Base-by-base conservation (phyloP, 2,113 vertebrate genomes). In the rat (Rattus norvegicus) region DNA sequence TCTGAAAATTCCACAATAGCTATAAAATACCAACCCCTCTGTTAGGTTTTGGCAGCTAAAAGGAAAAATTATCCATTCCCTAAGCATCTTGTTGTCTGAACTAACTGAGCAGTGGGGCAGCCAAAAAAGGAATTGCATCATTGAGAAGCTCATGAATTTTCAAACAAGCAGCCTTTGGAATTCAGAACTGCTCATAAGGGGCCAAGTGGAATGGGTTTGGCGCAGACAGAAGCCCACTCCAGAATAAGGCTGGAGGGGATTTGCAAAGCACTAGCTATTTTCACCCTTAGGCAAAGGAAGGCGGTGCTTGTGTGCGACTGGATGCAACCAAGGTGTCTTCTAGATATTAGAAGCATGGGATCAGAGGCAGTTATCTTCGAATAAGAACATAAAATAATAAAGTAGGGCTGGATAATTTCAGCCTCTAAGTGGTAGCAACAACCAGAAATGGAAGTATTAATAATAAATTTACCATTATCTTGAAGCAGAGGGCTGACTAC, bases 111-210 rank as follows among this genome's bases (percentile, higher is more conserved):
- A 97, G 26, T 95, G 72, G 96, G 94, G 93, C 93, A 96, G 96
- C 95, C 97, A 97, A 92, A 95, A 97, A 96, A 90, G 83, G 93
- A 97, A 92, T 72, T 63, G 91, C 94, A 97, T 97, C 96, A 90
- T 83, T 96, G 94, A 97, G 95, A 84, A 97, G 47, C 96, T 97
- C 97, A 98, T 98, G 97, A 97, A 98, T 98, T 97, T 98, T 95
- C 96, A 97, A 95, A 96, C 87, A 97, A 97, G 95, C 94, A 97
- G 96, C 79, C 94, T 97, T 96, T 96, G 93, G 96, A 97, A 97
- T 97, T 96, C 88, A 96, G 95, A 97, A 88, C 84, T 8, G 2
- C 86, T 93, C 96, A 81, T 28, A 85, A 92, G 91, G 91, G 89
- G 92, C 96, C 92, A 95, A 95, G 79, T 39, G 0, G 2, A 97